Base-by-base conservation (phyloP, 2,113 vertebrate genomes). In the Macroglossus sobrinus region DNA sequence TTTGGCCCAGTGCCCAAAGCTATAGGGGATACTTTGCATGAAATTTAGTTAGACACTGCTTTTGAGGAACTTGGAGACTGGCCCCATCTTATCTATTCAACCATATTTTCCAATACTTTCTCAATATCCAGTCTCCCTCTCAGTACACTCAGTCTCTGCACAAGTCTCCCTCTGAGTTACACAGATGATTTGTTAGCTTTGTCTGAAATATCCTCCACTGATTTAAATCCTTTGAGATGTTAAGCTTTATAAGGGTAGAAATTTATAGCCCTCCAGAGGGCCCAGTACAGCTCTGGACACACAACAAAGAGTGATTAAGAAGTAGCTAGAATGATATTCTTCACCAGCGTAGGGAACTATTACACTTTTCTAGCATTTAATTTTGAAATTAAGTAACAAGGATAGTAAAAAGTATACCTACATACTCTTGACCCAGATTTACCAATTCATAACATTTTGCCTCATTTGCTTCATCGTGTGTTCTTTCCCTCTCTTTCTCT, bases 331-430 rank as follows among this genome's bases (percentile, higher is more conserved):
- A 88, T 63, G 57, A 26, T 24, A 55, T 79, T 89, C 64, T 76
- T 68, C 26, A 87, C 43, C 35, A 87, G 21, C 71, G 21, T 30
- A 82, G 40, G 75, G 55, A 91, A 38, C 10, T 93, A 66, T 26
- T 93, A 61, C 4, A 24, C 30, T 82, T 87, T 64, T 38, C n/a
- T 45, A 82, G 86, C 22, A 5, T 76, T 76, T 87, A 63, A 76
- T 91, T 81, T 95, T 93, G 50, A 81, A 81, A 87, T 69, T 75
- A 89, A 80, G 8, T 68, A 74, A 84, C n/a, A 53, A 75, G 40
- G 93, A 74, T 76, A 86, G 26, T 87, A 50, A 33, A 63, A 93
- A 86, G 16, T 87, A 72, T 43, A 91, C n/a, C 28, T 38, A 69
- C n/a, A 76, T 78, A n/a, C 22, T 86, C 50, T 69, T 84, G 72